phyloP scores from a whole-genome alignment of 2,888 invertebrate genomes.

The Phrixothrix hirtus region DNA sequence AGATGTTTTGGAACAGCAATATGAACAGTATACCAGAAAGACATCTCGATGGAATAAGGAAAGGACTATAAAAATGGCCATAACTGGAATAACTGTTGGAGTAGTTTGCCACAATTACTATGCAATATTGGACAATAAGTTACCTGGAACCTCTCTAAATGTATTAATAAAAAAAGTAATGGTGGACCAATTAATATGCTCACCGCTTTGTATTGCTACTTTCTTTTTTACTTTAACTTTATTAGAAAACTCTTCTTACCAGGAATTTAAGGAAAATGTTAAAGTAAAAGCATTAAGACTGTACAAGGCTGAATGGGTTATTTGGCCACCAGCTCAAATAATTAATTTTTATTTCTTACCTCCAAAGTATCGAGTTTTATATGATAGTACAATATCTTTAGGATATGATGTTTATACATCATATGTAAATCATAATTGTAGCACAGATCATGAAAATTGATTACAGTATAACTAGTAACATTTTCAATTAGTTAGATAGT shows the following conservation, averaged over 20 bases:
- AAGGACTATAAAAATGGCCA: slow-evolving; percentile 76
- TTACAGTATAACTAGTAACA: no score
- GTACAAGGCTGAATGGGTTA: slow-evolving; percentile 85
- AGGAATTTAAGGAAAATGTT: slow-evolving; percentile 70
- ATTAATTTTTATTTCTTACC: slow-evolving; percentile 91
- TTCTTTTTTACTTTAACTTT: slow-evolving; percentile 78
- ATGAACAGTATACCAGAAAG: slow-evolving; percentile 67
- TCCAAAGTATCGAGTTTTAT: slow-evolving; percentile 79
- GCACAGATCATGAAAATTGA: no score
- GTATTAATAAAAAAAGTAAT: slow-evolving; percentile 77
- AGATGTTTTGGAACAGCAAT: slow-evolving; percentile 79
- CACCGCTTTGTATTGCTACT: slow-evolving; percentile 75
- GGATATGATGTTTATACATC: slow-evolving; percentile 87
- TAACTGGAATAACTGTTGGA: slow-evolving; percentile 78
- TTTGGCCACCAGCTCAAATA: slow-evolving; percentile 92
- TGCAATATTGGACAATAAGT: slow-evolving; percentile 68
- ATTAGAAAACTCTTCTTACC: slow-evolving; percentile 66
- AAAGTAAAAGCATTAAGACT: slow-evolving; percentile 74
- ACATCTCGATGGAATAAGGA: slow-evolving; percentile 61
- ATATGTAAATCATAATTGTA: slow-evolving; percentile 71
- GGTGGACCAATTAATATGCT: slow-evolving; percentile 81
- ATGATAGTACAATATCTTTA: slow-evolving; percentile 83
- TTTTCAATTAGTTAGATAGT: no score
- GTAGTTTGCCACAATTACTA: slow-evolving; percentile 88
- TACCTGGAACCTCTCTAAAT: slow-evolving; percentile 69